phyloP scores from a whole-genome alignment of 2,797 vertebrate genomes.

The Protosalanx chinensis region DNA sequence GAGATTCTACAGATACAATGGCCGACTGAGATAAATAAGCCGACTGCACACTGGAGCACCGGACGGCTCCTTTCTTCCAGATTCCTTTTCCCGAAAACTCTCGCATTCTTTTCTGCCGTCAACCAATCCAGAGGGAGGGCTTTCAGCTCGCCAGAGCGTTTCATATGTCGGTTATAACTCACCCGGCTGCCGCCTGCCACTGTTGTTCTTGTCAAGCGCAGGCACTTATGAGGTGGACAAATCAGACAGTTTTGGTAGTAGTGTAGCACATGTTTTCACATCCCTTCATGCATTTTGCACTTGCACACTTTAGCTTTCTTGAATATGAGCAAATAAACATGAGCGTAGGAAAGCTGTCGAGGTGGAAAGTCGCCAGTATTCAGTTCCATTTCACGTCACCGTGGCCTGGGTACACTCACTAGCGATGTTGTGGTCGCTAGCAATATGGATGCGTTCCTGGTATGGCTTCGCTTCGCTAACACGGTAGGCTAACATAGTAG shows the following conservation, averaged over 20 bases:
- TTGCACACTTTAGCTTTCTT: neutral
- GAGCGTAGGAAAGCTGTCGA: neutral
- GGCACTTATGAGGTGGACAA: neutral
- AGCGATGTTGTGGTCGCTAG: neutral
- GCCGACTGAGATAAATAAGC: neutral
- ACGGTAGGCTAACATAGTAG: too few relatives aligned
- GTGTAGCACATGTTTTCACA: neutral
- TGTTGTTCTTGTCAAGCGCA: neutral
- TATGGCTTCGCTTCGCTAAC: neutral
- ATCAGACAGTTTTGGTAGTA: neutral
- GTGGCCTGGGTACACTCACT: neutral
- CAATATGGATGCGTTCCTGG: neutral
- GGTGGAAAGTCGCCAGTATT: neutral
- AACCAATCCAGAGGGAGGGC: neutral
- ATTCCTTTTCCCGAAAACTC: neutral
- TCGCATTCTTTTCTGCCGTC: slow-evolving; percentile 3
- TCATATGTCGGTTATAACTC: neutral
- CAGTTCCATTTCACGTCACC: neutral
- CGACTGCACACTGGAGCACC: neutral
- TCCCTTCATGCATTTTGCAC: too few relatives aligned
- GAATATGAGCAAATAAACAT: neutral
- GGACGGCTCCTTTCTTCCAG: neutral
- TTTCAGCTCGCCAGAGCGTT: neutral
- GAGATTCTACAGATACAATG: neutral
- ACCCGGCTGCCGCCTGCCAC: neutral